Evolutionary conservation across 2,888 invertebrate species (phyloP).

Genomic region (Paralinhomoeus sp.): DNA sequence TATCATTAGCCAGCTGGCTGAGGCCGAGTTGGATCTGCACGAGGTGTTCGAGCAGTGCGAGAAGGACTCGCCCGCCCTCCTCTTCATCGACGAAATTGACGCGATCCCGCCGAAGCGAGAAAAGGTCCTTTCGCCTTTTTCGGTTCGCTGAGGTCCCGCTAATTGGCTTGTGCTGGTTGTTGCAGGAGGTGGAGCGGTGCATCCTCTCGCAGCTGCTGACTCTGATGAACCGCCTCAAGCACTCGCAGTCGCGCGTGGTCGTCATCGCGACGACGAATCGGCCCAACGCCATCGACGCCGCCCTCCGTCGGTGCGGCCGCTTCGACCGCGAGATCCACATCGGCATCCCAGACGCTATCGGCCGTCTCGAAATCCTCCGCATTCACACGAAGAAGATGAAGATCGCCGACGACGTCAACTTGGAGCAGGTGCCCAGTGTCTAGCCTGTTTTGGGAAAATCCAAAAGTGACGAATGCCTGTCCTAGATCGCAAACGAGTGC

Average conservation of each 20-base stretch:
- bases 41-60: conserved; percentile 99
- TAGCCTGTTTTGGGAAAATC: no score
- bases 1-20: conserved; percentile 98
- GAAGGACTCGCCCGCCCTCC: conserved; percentile 95
- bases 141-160: no score
- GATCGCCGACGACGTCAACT: conserved; percentile 85
- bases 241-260: conserved; percentile 90
- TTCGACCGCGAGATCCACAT: conserved; percentile 1
- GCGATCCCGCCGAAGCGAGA: conserved; percentile 99
- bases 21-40: conserved; percentile 90
- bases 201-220: conserved; percentile 94
- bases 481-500: conserved; percentile 86
- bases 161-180: no score
- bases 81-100: conserved; percentile 97
- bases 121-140: no score
- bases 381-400: conserved; percentile 99
- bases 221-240: conserved; percentile 97
- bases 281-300: conserved; percentile 94
- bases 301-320: conserved; percentile 60
- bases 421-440: conserved; percentile 70
- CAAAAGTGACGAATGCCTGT: no score
- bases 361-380: conserved; percentile 79
- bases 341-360: conserved; percentile 94
- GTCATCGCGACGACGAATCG: conserved; percentile 99
- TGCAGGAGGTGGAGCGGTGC: conserved; percentile 87